Base-by-base conservation (phyloP, 2,113 vertebrate species). In the Macrotus californicus region DNA sequence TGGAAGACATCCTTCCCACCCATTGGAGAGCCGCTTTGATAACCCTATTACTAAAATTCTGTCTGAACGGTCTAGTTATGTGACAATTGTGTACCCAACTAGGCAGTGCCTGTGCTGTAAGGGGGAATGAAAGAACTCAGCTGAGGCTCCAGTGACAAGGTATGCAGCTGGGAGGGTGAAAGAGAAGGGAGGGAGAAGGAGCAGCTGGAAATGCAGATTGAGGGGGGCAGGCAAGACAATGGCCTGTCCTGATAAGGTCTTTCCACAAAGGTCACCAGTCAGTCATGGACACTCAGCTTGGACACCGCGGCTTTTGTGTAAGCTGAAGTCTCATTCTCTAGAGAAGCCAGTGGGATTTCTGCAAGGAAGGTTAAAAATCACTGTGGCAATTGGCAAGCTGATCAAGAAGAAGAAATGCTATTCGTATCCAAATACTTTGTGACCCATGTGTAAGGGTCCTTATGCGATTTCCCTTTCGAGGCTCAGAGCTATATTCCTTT, bases 241-340 rank as follows among this genome's bases (percentile, higher is more conserved):
- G 56, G 84, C 81, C 96, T 96, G 93, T 94, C 72, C 5, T 31
- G 94, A 94, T 97, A 86, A 96, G 89, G 88, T 85, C 96, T 97
- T 93, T 91, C 73, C 64, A 18, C 81, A 96, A 96, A 97, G 96
- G 97, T 96, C 94, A 97, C 39, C 90, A 91, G 94, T 96, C 92
- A 91, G 87, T 97, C 96, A 61, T 10, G 34, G 87, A 95, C 90
- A 93, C 72, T 82, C 81, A 59, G 41, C 29, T 41, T 9, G 2
- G 72, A 90, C 85, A 89, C 85, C 67, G 66, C 94, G 85, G 96
- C 95, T 96, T 94, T 94, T 94, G 85, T 96, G 79, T 56, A 21
- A 21, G 29, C 50, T 92, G 82, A 81, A 79, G 64, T 89, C 92
- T 82, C 48, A n/a, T 85, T 94, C 64, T 52, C 18, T 7, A 41